Evolutionary conservation across 2,888 invertebrate genomes (phyloP), one percentile per base, ranked within the genome.

Genomic region (Nymphalis polychloros): DNA sequence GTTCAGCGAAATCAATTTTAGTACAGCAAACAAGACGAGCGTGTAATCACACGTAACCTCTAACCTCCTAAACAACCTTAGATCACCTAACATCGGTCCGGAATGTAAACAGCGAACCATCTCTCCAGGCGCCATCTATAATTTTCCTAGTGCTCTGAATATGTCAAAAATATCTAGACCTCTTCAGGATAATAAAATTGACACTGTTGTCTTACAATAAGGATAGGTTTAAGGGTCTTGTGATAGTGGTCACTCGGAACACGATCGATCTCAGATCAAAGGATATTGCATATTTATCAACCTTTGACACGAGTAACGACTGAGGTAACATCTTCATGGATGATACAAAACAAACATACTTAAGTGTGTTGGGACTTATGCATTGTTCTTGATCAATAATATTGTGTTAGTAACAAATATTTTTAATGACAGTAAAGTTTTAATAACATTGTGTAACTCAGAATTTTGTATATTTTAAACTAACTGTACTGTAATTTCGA

Each of bases 231-330:
- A 50, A 2, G 75, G 84, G 1, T 78, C 84, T 64, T 17, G 2
- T 19, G 75, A 59, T 0, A 60, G 17, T 86, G 88, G 89, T 81
- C 75, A 71, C 41, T 71, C 72, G 79, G 77, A 83, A 86, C 91
- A 90, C 90, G 84, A 89, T 90, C 91, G 90, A 91, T 90, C 85
- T 80, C 71, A 81, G 87, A 87, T 89, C 86, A 84, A 75, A 77
- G 88, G 88, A 86, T 91, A 91, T 90, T 92, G 92, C 92, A 92
- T 92, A 91, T 92, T 92, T 92, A 92, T 90, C 92, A 92, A 92
- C 92, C 92, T 92, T 90, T 92, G 92, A 92, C 92, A 92, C 85
- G 87, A 80, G 85, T 89, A 90, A 90, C 89, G 83, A 90, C 88
- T 85, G 87, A 55, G 83, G 88, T 90, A 88, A 91, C 91, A 88